Base-by-base conservation (phyloP, 2,888 invertebrate species). In the Zygogramma bicolorata region DNA sequence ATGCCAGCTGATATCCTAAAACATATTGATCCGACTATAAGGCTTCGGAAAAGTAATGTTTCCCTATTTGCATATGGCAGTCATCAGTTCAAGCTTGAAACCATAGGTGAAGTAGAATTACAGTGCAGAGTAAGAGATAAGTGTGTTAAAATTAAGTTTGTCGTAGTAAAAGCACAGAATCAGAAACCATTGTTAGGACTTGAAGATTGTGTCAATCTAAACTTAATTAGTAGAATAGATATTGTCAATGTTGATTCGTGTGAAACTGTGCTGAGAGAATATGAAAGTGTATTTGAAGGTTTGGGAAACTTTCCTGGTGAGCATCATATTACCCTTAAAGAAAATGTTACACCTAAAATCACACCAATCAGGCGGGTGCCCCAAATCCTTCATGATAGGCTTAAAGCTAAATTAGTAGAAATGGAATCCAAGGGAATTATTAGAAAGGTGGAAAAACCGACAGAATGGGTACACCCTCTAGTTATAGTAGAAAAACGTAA, bases 291-390 rank as follows among this genome's bases (percentile, higher is more conserved):
- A n/a, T 77, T 74, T 69, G 65, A 76, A 63, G 71, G 69, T 6
- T 42, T 76, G 15, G 71, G 71, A 46, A 66, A 58, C 18, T 75
- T 75, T 61, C 72, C 74, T 18, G 42, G 27, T 40, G 25, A 76
- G 70, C 70, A 77, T 73, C 69, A 75, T 20, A 76, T 77, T 40
- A 70, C 68, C 8, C 60, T 75, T 22, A 75, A 77, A 59, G 63
- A 65, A 29, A 61, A 74, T 70, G 68, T 40, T 20, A 66, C 34
- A 15, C 71, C 79, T 53, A 22, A 65, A 7, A 68, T 70, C 7
- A 29, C 20, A 25, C 53, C 65, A 25, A 57, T 57, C n/a, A 65
- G 65, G 57, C 13, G 65, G 10, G 57, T 65, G 1, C 38, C 65
- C 29, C 57, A 67, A 15, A 31, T 57, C 22, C 58, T 73, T 31